Conservation (phyloP, 2,797 vertebrate species). For the Melanotaenia boesemani region DNA sequence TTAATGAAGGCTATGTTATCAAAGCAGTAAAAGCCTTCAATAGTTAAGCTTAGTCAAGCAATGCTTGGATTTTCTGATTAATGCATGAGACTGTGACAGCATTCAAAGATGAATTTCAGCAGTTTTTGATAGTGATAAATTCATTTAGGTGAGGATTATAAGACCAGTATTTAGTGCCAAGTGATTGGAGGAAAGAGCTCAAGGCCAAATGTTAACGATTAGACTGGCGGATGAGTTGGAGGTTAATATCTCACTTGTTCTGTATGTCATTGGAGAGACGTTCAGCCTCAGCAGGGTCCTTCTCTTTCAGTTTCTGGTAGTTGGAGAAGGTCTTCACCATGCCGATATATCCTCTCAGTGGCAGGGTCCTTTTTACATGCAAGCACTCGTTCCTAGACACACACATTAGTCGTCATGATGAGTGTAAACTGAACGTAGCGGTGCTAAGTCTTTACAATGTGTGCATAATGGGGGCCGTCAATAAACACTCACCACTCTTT, state of each 20-base stretch:
- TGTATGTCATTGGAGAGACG: constrained; percentile 62
- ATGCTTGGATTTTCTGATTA: constrained; percentile 67
- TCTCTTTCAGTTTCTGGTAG: constrained; percentile 68
- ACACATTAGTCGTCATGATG: neutral
- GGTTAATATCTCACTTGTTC: constrained; percentile 62
- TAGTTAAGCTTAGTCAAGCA: constrained; percentile 69
- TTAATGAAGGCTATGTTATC: constrained; percentile 64
- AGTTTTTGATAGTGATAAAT: constrained; percentile 50
- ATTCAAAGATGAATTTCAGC: constrained; percentile 54
- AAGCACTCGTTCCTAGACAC: constrained; percentile 69
- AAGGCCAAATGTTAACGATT: constrained; percentile 12
- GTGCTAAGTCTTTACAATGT: neutral
- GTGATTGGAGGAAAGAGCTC: constrained; percentile 22
- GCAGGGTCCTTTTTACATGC: constrained; percentile 41
- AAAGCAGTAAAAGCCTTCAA: constrained; percentile 59
- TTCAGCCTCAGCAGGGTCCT: constrained; percentile 68
- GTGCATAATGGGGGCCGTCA: neutral
- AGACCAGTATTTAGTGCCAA: neutral
- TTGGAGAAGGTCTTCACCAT: constrained; percentile 76
- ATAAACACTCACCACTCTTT: constrained; percentile 82
- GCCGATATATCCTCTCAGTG: constrained; percentile 68
- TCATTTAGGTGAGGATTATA: constrained; percentile 24
- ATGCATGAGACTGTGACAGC: constrained; percentile 40
- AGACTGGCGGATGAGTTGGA: neutral
- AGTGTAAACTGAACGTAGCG: neutral